These are phyloP conservation scores for Colostygia pectinataria DNA, from an alignment of 2,888 invertebrate species.

Conservation along the genomic window DNA sequence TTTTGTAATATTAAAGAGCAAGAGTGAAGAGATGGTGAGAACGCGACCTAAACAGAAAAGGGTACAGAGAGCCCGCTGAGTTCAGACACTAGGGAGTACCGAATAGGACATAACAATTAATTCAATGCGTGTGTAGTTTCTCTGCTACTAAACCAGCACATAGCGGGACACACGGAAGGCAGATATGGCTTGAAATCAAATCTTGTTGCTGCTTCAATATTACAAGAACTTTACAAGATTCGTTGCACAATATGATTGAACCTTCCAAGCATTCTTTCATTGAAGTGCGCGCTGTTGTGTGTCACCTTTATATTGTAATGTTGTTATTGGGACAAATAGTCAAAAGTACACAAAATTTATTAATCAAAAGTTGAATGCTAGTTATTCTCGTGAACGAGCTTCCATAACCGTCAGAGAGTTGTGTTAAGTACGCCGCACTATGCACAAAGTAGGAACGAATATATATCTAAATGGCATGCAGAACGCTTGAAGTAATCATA, in stretches of 20 bases:
- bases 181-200: conserved; percentile 71
- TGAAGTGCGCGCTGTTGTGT: conserved; percentile 73
- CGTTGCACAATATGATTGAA: conserved; percentile 82
- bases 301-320: conserved; percentile 80
- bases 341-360: conserved; percentile 49
- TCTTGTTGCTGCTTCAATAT: conserved; percentile 81
- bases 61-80: conserved; percentile 14
- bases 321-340: conserved; percentile 38
- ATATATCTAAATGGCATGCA: conserved; percentile 83
- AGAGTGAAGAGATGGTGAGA: conserved; percentile 29
- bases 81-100: conserved; percentile 8
- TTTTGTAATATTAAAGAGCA: conserved; percentile 83
- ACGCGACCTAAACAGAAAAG: conserved; percentile 9
- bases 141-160: conserved; percentile 66
- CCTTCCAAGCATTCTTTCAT: conserved; percentile 80
- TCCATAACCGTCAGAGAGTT: conserved; percentile 76
- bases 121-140: conserved; percentile 75
- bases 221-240: conserved; percentile 83
- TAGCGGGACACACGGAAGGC: conserved; percentile 79
- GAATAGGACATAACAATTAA: conserved; percentile 8
- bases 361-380: conserved; percentile 55
- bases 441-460: conserved; percentile 81
- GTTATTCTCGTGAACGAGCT: conserved; percentile 66
- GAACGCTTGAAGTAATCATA: conserved; percentile 84
- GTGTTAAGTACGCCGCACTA: conserved; percentile 80